Base-by-base conservation (phyloP, 2,888 invertebrate genomes). In the Encarsia formosa region DNA sequence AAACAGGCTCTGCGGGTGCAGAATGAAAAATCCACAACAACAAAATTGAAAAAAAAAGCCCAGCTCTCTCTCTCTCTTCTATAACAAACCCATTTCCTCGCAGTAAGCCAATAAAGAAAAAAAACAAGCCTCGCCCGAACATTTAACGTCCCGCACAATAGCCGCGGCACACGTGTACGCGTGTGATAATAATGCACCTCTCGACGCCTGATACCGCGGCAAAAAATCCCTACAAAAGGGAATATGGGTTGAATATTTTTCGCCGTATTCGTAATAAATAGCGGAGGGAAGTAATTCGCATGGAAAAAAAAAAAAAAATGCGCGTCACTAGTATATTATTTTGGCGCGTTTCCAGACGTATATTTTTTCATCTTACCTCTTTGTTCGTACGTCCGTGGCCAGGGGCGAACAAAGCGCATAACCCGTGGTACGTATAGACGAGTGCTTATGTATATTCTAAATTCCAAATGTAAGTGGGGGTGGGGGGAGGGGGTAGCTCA, bases 351-450 rank as follows among this genome's bases (percentile, higher is more conserved):
- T 73, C 73, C 73, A 73, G 67, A 64, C 66, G 65, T 66, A 66
- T 69, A 70, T 64, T 66, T 65, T 69, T 70, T 72, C 70, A 73
- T 73, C 71, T 73, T 70, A 71, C 64, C 66, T 61, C 62, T 63
- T 60, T 53, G 63, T 34, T 32, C 44, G 39, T 46, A 16, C 22
- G n/a, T n/a, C n/a, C n/a, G n/a, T n/a, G n/a, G n/a, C n/a, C n/a
- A n/a, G n/a, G n/a, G n/a, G n/a, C n/a, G n/a, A n/a, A n/a, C n/a
- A n/a, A n/a, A n/a, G n/a, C n/a, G n/a, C n/a, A n/a, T n/a, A n/a
- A n/a, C n/a, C n/a, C n/a, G n/a, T n/a, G n/a, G n/a, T n/a, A n/a
- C n/a, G n/a, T n/a, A n/a, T n/a, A n/a, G n/a, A 32, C 34, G 8
- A 29, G 31, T 23, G 38, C 38, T 20, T 26, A 16, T 46, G 37